Percentiles rank a stretch among this genome's conserved stretches.
Conservation (phyloP, 2,113 vertebrate genomes). For the Euleptes europaea region DNA sequence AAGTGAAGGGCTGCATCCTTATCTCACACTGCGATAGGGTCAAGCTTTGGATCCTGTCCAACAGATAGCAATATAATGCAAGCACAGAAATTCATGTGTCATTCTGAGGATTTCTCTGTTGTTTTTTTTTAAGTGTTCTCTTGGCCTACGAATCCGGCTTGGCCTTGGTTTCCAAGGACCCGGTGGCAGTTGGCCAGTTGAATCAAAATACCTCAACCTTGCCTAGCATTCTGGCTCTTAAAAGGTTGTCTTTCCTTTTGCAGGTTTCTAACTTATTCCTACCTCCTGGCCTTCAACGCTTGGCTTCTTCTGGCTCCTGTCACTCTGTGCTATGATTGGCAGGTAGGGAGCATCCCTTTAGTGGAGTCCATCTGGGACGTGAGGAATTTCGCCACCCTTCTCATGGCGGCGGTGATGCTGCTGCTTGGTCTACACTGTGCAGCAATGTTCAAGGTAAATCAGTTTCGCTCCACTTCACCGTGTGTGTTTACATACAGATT, state of each 20-base stretch:
- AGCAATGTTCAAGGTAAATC: conserved; percentile 84
- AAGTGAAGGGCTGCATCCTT: too few species aligned
- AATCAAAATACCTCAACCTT: not conserved
- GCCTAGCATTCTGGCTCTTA: not conserved
- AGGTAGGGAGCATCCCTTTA: conserved; percentile 95
- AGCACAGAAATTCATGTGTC: not conserved
- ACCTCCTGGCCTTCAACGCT: conserved; percentile 92
- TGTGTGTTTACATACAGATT: not conserved
- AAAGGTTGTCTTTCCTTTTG: conserved; percentile 30
- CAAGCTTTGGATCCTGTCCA: too few species aligned
- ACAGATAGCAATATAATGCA: not conserved
- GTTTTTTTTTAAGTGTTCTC: not conserved
- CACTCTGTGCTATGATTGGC: conserved; percentile 96
- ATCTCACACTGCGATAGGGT: too few species aligned
- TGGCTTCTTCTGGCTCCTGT: conserved; percentile 92
- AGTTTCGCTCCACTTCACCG: not conserved
- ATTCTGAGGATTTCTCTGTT: not conserved
- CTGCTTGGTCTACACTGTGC: conserved; percentile 82
- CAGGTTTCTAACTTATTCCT: conserved; percentile 93
- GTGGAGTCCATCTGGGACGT: conserved; percentile 87
- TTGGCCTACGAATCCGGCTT: not conserved
- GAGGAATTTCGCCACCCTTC: conserved; percentile 83
- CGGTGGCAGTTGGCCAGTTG: not conserved
- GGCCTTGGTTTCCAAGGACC: not conserved
- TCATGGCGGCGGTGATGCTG: conserved; percentile 78